Evolutionary conservation across 2,888 invertebrate species (phyloP), one percentile per base, ranked within the genome.

Genomic region (Andrena minutula): DNA sequence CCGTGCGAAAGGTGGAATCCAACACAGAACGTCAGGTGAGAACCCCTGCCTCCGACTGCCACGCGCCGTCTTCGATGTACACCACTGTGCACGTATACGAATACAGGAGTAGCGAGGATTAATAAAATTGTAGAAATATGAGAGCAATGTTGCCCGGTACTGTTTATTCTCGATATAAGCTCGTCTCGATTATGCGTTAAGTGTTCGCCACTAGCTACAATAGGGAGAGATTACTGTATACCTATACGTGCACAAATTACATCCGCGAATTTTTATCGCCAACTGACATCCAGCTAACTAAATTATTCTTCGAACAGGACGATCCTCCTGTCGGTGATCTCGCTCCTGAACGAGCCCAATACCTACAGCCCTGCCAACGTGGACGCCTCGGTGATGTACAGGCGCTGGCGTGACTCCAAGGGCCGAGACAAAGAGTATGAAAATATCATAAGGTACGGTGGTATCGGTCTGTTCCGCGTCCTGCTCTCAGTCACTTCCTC

Each of bases 1-100:
- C 99, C 99, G 0, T 99, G 99, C 95, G 99, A 99, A 95, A 97
- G 99, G 94, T 99, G 99, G 99, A 99, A 99, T 95, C 99, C 99
- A 73, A 99, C 99, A 88, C 99, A 99, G 95, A 99, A 98, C 93
- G 99, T 99, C 93, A 98, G 93, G 96, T 95, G 91, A 86, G 89
- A 56, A 23, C 26, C 3, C 10, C 23, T 41, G 41, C 41, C 41
- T 16, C 4, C 41, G 41, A 12, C 12, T 41, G 41, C 16, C 41
- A 16, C 41, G 41, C 41, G 16, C 0, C 41, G 5, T 16, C 16
- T 12, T 41, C 41, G 41, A 41, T 41, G 12, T 41, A 12, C 41
- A 12, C 41, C 12, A 12, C 41, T 41, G 41, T 12, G 41, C 12
- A 12, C 12, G 41, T 41, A 4, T 12, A 41, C 12, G 41, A 41